Base-by-base conservation (phyloP, 2,113 vertebrate genomes). In the Corythaeola cristata region DNA sequence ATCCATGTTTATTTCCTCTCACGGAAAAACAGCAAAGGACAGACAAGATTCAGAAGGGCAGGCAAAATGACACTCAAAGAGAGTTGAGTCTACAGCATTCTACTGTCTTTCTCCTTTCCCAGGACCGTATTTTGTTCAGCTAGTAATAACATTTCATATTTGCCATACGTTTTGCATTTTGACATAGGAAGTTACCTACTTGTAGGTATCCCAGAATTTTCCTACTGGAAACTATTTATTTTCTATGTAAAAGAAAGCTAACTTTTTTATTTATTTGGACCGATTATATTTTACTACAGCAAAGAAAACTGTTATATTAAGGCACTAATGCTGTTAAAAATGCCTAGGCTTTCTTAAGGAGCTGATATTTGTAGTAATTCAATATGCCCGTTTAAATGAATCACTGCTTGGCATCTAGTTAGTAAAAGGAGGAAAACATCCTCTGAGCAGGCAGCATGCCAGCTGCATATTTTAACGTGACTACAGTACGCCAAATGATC, bases 321-420 rank as follows among this genome's bases (percentile, higher is more conserved):
- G 72, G n/a, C 44, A 81, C 12, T 21, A 81, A 32, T 39, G 67
- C 78, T 79, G 58, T 88, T 93, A 87, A 89, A 96, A 94, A 95
- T 22, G 37, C 44, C 67, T 2, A 67, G 74, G 64, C 30, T 85
- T 72, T 79, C 77, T 73, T 82, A 44, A 88, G 56, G 33, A 71
- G 21, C 37, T 68, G 73, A 3, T 77, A 91, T 56, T 60, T 9
- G 3, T 32, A 82, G 62, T 53, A 87, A 78, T 72, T 85, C 50
- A 67, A 49, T 64, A 50, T 59, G 59, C 47, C 75, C 86, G 15
- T 33, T 89, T 72, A 85, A 90, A 87, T 89, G 80, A 94, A 91
- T 96, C 93, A 91, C 35, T 82, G 39, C 47, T 77, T 96, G 89
- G 83, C 77, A 95, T 63, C 60, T 44, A 81, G 72, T 71, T 50